Conservation (phyloP, 2,888 invertebrate genomes). For the Ectobius pallidus region DNA sequence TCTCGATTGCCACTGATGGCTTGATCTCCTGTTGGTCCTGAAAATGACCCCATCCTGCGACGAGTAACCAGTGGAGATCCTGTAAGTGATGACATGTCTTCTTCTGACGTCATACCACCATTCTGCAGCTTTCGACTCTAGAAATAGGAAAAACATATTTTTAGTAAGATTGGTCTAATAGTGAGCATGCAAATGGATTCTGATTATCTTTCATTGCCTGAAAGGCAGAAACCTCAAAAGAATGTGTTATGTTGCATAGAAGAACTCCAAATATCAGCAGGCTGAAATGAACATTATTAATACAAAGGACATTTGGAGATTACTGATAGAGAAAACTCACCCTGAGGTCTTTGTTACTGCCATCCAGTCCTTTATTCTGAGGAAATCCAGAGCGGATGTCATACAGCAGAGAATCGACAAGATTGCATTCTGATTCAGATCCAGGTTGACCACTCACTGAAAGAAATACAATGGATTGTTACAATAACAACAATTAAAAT, state of each 20-base stretch:
- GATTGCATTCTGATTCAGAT: constrained; percentile 73
- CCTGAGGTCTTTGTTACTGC: neutral
- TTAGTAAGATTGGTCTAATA: too few relatives aligned
- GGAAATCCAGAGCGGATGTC: constrained; percentile 73
- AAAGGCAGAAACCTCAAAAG: too few relatives aligned
- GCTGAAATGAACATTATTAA: too few relatives aligned
- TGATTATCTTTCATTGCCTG: too few relatives aligned
- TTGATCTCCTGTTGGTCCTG: constrained; percentile 53
- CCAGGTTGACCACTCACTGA: constrained; percentile 70
- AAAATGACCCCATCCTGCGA: constrained; percentile 70
- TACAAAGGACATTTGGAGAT: too few relatives aligned
- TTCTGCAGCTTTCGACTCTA: constrained; percentile 32
- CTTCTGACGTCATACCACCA: constrained; percentile 62
- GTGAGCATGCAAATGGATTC: too few relatives aligned
- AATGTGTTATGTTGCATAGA: too few relatives aligned
- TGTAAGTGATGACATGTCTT: constrained; percentile 65
- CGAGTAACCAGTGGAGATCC: constrained; percentile 72
- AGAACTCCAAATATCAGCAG: too few relatives aligned
- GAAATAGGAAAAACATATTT: neutral
- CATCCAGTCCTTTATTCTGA: constrained; percentile 54
- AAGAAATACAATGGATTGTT: constrained; percentile 43
- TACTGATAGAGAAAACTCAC: neutral
- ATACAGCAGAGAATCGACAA: constrained; percentile 78
- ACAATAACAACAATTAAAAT: too few relatives aligned
- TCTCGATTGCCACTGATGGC: constrained; percentile 44